Base-by-base conservation (phyloP, 2,113 vertebrate genomes). In the Mus spicilegus region DNA sequence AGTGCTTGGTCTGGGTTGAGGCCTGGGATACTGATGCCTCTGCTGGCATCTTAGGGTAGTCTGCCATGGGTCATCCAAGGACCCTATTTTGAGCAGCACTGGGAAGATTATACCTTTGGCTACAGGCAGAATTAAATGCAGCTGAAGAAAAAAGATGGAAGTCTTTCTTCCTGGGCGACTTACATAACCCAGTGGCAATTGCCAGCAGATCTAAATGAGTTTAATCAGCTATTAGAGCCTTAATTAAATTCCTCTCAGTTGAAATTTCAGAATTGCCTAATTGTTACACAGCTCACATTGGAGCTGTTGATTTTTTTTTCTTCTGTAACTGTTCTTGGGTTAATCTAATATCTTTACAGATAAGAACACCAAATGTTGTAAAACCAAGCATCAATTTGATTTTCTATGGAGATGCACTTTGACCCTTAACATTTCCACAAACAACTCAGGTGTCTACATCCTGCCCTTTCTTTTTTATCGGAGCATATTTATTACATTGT, bases 241-340 rank as follows among this genome's bases (percentile, higher is more conserved):
- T 98, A 97, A 97, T 98, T 98, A 98, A 97, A 97, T 97, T 96
- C 97, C 89, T 96, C 96, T 97, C 97, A 69, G 96, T 96, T 97
- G 95, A 97, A 97, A 97, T 97, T 97, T 97, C 94, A 95, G 96
- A 98, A 97, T 94, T 96, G 91, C 97, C 93, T 98, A 96, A 97
- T 97, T 97, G 97, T 97, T 96, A 97, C 91, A 84, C 82, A 95
- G 97, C 90, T 96, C 97, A 81, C 94, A 96, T 69, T 93, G 87
- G 82, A 95, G 90, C 90, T 70, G 92, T 90, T 95, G 91, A 46
- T 84, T 85, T 92, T 84, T 92, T 84, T 80, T 51, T 54, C 73
- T 90, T 67, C 75, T 28, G 82, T 96, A 90, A 96, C 73, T 16
- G 17, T 72, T 97, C 95, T 96, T 39, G 28, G 75, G 51, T 87